A percentile compares a stretch with the other conserved stretches of the same genome.
Conservation (phyloP, 2,797 vertebrate species). For the Pogonophryne albipinna region DNA sequence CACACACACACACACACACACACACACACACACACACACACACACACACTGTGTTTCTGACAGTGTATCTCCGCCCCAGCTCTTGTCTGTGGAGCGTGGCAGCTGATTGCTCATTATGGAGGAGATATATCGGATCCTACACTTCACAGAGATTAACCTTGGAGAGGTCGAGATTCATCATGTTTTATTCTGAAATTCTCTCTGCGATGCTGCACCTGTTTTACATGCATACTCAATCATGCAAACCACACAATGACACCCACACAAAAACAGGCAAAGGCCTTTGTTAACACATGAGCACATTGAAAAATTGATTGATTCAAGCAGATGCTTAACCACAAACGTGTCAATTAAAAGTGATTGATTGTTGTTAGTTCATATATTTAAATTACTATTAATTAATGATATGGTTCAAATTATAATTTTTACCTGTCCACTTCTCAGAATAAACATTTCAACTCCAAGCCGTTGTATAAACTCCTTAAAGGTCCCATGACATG, state of each 20-base stretch:
- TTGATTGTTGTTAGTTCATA: background rate
- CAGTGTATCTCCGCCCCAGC: slow-evolving; percentile 17
- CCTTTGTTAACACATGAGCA: background rate
- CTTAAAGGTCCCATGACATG: background rate
- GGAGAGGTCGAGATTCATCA: slow-evolving; percentile 27
- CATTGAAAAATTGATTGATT: background rate
- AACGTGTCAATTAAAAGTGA: background rate
- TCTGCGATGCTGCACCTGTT: slow-evolving; percentile 8
- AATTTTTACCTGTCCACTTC: background rate
- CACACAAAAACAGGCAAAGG: background rate
- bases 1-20: background rate
- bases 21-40: slow-evolving; percentile 6
- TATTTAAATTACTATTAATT: background rate
- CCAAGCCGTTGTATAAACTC: background rate
- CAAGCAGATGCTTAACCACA: background rate
- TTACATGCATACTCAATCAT: slow-evolving; percentile 16
- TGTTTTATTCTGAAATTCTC: slow-evolving; percentile 34
- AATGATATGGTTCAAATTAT: slow-evolving; percentile 5
- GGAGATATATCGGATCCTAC: slow-evolving; percentile 51
- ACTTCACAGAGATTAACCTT: slow-evolving; percentile 60
- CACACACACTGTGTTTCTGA: slow-evolving; percentile 3
- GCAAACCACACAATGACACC: slow-evolving; percentile 1
- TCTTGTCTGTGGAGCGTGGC: slow-evolving; percentile 43
- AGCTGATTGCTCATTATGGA: slow-evolving; percentile 65
- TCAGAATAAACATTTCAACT: background rate